A percentile compares a stretch with the other conserved stretches of the same genome.
Evolutionary conservation across 2,888 invertebrate genomes (phyloP).

Genomic region (Sepioteuthis lessoniana): DNA sequence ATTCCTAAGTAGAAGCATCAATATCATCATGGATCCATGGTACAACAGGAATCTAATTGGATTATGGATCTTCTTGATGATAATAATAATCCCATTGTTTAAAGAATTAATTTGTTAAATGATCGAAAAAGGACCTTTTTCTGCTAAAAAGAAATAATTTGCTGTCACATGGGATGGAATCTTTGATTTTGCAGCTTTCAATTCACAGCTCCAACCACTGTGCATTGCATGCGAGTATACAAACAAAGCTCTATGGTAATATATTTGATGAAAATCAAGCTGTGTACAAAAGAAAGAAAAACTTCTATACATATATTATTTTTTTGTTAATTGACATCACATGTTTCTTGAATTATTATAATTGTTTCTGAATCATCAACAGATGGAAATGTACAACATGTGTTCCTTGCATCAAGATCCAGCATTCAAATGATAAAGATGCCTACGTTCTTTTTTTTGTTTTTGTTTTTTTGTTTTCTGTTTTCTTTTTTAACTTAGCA

Average conservation of each 20-base stretch:
- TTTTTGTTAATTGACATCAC: conserved; percentile 33
- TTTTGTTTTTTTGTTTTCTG: not conserved
- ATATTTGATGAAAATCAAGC: not conserved
- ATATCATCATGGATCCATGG: no score
- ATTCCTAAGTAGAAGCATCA: no score
- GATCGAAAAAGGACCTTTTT: no score
- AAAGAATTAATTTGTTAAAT: no score
- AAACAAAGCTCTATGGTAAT: not conserved
- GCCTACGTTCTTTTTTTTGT: not conserved
- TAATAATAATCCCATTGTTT: no score
- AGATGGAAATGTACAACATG: not conserved
- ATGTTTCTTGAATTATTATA: conserved; percentile 3
- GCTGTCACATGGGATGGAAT: not conserved
- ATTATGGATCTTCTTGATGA: no score
- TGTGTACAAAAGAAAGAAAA: not conserved
- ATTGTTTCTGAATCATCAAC: not conserved
- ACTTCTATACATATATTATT: not conserved
- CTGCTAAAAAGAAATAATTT: no score
- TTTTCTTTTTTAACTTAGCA: not conserved
- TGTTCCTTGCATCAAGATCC: not conserved
- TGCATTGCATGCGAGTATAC: not conserved
- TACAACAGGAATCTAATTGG: no score
- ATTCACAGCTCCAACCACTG: not conserved
- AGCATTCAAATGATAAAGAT: not conserved
- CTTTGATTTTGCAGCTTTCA: not conserved